Evolutionary conservation across 2,888 invertebrate genomes (phyloP), one percentile per base, ranked within the genome.

Genomic region (Marasmarcha lunaedactyla): DNA sequence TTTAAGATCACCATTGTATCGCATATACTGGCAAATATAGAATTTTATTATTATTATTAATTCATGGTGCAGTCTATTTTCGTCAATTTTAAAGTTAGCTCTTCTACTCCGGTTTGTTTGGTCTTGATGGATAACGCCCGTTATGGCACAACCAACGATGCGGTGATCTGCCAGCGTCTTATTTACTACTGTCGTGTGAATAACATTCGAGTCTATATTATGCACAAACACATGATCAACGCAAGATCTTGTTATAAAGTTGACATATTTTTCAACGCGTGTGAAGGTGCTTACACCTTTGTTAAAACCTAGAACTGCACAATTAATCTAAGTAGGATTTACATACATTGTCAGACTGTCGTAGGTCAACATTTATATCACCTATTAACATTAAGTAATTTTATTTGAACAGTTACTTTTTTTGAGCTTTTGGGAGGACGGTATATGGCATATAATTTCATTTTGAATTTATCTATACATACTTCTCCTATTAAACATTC

Each of bases 181-280:
- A 14, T 30, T 37, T 10, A 45, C 15, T 3, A 45, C 40, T 2
- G 42, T 41, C 1, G 44, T 42, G 13, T 15, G 10, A 2, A 38
- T 33, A 1, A 9, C 14, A 7, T 15, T 13, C n/a, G 11, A n/a
- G 13, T 12, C 9, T 2, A 12, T 15, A 2, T 9, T 14, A 4
- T 42, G 37, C 13, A 41, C 35, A 20, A 43, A 45, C 1, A 43
- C 35, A 25, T 45, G 45, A 14, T 45, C 45, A 5, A 45, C 43
- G n/a, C 46, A 43, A 1, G 43, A 40, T 35, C 33, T 42, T 2
- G 43, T 43, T 7, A 43, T 37, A 1, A 12, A 9, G 2, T 39
- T 25, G 2, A 33, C 27, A 6, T 35, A 35, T 6, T 26, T 43
- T 42, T 46, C 40, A n/a, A 43, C 36, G 7, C 46, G 33, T 1